phyloP scores from a whole-genome alignment of 2,888 invertebrate species.

The Slavum lentiscoides region DNA sequence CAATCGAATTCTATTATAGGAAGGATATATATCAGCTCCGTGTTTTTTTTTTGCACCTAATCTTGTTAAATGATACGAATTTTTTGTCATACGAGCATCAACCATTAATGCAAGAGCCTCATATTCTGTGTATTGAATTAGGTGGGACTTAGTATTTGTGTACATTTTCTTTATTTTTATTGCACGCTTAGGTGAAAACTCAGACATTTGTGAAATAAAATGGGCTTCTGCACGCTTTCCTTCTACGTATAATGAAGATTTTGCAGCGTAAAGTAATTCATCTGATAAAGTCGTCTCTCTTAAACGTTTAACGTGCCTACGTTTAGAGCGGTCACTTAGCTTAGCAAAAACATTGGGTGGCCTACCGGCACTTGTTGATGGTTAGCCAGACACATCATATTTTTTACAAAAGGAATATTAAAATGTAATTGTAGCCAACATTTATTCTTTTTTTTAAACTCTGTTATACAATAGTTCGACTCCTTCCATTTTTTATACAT shows the following conservation, averaged over 20 bases:
- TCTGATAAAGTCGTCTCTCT: not conserved
- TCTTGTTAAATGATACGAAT: not conserved
- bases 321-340: not conserved
- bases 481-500: constrained; percentile 11
- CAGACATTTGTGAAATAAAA: too few species aligned
- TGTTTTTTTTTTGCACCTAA: not conserved
- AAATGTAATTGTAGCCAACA: constrained; percentile 3
- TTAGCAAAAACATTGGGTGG: not conserved
- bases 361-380: not conserved
- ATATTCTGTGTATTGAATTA: not conserved
- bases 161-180: constrained; percentile 2
- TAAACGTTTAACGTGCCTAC: not conserved
- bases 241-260: constrained; percentile 15
- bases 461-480: not conserved
- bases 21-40: too few species aligned
- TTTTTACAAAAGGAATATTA: not conserved
- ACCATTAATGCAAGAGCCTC: constrained; percentile 7
- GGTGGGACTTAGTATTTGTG: not conserved
- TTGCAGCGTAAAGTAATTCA: not conserved
- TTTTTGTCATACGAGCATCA: not conserved
- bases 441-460: not conserved
- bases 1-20: too few species aligned
- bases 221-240: not conserved
- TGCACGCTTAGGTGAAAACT: not conserved
- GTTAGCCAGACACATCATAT: not conserved